Base-by-base conservation (phyloP, 2,888 invertebrate genomes). In the Pseudococcus longispinus region DNA sequence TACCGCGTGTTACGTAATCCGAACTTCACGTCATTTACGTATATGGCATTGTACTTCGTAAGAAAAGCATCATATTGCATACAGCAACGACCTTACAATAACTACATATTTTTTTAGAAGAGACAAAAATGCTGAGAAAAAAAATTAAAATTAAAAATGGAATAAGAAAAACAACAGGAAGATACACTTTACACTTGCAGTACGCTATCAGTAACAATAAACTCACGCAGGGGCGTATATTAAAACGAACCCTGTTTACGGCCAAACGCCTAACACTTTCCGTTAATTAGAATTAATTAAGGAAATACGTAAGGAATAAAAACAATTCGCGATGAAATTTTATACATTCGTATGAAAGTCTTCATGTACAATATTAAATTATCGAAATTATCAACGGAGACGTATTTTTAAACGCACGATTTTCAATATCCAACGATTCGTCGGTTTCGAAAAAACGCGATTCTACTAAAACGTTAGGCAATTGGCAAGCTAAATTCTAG, bases 21-120 rank as follows among this genome's bases (percentile, higher is more conserved):
- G 11, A 86, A 44, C 13, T 80, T n/a, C n/a, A n/a, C n/a, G n/a
- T n/a, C n/a, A n/a, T n/a, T 80, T 80, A 80, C 77, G 77, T 42
- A 80, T 42, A 85, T 86, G 86, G 86, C 80, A 80, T 85, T 86
- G 29, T 29, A 86, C 42, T 51, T 13, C 9, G 51, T 29, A 86
- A 55, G 32, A 44, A 46, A 60, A 55, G 60, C 29, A 55, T 15
- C 42, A 37, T 51, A 74, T 77, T 46, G 77, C 44, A 23, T 86
- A 80, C 37, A 77, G 86, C 80, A 55, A 80, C 37, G 77, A 74
- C n/a, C 44, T 65, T 84, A 42, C n/a, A 65, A 84, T 55, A 55
- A 65, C 18, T 51, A 65, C 18, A 65, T 37, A 29, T 42, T 32
- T 84, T 84, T 44, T 42, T 26, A 74, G 9, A 20, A 85, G 9